Evolutionary conservation across 1,140 invertebrate species (phyloP).

Genomic region (Zaprionus vittiger): DNA sequence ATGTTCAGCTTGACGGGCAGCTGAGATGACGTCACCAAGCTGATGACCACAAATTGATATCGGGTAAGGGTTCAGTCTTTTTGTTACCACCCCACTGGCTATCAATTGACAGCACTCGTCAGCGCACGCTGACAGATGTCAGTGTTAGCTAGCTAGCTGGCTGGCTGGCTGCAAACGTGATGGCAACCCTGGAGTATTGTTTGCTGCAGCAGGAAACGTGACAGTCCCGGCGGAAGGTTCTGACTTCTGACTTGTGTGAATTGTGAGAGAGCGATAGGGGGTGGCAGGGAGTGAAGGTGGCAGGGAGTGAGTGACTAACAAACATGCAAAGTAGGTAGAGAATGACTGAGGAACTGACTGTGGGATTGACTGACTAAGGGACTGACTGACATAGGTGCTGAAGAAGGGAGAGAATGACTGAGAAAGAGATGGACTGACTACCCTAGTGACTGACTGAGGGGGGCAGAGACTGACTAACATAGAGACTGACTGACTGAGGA

Average conservation of each 20-base stretch:
- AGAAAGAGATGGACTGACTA: background rate
- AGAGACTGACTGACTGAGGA: background rate
- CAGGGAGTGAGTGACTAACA: too few species aligned
- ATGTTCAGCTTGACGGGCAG: slow-evolving; percentile 54
- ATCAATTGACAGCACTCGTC: slow-evolving; percentile 20
- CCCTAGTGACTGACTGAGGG: slow-evolving; percentile 15
- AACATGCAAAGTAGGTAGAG: too few species aligned
- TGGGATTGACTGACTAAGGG: background rate
- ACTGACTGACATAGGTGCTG: too few species aligned
- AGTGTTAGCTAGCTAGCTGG: slow-evolving; percentile 1
- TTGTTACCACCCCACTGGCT: background rate
- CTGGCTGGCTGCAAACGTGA: background rate
- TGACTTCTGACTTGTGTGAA: slow-evolving; percentile 16
- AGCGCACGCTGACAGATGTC: slow-evolving; percentile 13
- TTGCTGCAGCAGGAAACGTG: slow-evolving; percentile 32
- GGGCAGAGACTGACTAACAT: too few species aligned
- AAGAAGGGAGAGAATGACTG: too few species aligned
- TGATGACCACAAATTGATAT: slow-evolving; percentile 70
- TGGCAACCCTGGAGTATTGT: slow-evolving; percentile 34
- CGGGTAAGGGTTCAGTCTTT: slow-evolving; percentile 9
- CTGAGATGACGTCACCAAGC: slow-evolving; percentile 23
- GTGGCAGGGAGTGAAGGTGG: too few species aligned
- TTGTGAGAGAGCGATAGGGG: too few species aligned
- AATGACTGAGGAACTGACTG: background rate
- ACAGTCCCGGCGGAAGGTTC: slow-evolving; percentile 30